phyloP scores from a whole-genome alignment of 1,140 invertebrate species.

The Colletes latitarsis region DNA sequence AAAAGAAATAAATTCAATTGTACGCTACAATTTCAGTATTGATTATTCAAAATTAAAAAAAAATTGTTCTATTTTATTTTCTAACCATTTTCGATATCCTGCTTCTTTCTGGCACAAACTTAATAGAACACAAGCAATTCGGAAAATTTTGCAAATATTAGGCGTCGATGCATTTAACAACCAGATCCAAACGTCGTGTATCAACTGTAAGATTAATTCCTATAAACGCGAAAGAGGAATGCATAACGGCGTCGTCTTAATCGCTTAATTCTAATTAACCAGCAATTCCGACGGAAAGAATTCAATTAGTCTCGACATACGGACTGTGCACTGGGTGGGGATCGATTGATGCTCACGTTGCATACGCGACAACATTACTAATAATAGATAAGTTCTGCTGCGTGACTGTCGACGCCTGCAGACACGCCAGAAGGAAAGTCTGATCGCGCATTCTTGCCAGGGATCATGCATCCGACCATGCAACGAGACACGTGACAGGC shows the following conservation, averaged over 20 bases:
- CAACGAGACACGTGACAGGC: background rate
- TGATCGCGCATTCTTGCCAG: background rate
- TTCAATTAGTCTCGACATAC: background rate
- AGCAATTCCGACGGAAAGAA: background rate
- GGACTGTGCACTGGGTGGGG: background rate
- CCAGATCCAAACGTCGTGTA: background rate
- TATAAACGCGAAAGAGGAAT: background rate
- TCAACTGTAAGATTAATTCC: background rate
- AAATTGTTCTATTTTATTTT: no score
- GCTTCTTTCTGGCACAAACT: no score
- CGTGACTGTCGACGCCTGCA: background rate
- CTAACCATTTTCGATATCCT: no score
- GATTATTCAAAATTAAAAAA: no score
- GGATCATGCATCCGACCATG: background rate
- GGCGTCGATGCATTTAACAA: no score
- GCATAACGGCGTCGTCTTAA: background rate
- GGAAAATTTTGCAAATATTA: no score
- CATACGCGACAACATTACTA: background rate
- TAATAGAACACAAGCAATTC: no score
- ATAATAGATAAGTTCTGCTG: background rate
- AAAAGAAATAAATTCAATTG: no score
- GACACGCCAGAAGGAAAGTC: conserved; percentile 1
- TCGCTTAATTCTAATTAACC: background rate
- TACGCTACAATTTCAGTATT: no score
- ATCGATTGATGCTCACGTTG: background rate